Base-by-base conservation (phyloP, 1,140 invertebrate genomes). In the Macrosteles quadrilineatus region DNA sequence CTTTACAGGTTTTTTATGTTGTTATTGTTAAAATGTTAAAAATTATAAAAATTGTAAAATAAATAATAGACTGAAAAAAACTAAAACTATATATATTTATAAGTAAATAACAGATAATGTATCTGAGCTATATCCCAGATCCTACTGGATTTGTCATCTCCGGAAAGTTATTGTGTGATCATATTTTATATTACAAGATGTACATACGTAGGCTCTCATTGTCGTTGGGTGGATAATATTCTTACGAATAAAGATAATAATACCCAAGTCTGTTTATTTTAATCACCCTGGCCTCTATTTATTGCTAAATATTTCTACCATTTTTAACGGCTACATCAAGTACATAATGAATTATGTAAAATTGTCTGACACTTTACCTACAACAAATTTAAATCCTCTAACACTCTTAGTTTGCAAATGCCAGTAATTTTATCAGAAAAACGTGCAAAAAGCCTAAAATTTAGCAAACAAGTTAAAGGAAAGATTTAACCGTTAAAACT, bases 21-120 rank as follows among this genome's bases (percentile, higher is more conserved):
- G 55, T 59, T 66, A 64, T 43, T 66, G 40, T 43, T 43, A 66
- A 27, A 66, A 66, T 43, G 40, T 43, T 66, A 66, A 43, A 43
- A 66, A 66, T 19, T 25, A 66, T 43, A 66, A 66, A 66, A 66
- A 43, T 40, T 66, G 40, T 43, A 66, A 66, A 43, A 66, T 66
- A 40, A 43, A 27, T 25, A 66, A 66, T 43, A 66, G 63, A 66
- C 63, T 66, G 63, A 66, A 66, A 66, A 66, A 66, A 66, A 40
- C 2, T 40, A 32, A 63, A 63, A 66, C 19, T 9, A 27, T 43
- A 66, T 66, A 66, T 66, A 66, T 66, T 66, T 66, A 45, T 66
- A 66, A 66, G 63, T 43, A 45, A 66, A 64, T 31, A 64, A 66
- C 32, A 31, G 63, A 43, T 29, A 45, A 17, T 21, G n/a, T 23